These are phyloP conservation scores for Epizoanthus scotinus DNA, from an alignment of 92 coral and sea anemone species.

Conservation along the genomic window DNA sequence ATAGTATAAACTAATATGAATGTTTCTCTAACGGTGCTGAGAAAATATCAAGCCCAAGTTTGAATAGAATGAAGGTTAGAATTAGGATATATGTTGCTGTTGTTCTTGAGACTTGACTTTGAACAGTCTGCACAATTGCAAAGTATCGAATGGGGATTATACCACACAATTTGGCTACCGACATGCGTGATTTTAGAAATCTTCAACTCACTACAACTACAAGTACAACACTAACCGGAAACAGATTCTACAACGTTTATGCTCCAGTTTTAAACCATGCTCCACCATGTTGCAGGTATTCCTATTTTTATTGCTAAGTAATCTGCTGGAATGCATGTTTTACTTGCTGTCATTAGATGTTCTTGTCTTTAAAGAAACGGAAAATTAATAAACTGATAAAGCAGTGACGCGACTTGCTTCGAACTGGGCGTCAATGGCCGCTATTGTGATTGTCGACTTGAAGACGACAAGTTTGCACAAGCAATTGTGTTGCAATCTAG, in stretches of 20 bases:
- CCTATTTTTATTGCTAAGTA: not conserved
- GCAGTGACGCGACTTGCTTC: constrained; percentile 25
- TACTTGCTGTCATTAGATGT: not conserved
- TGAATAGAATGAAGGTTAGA: no score
- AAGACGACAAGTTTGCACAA: not conserved
- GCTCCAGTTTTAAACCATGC: not conserved
- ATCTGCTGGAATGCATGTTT: not conserved
- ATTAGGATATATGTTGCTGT: no score
- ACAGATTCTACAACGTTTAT: not conserved
- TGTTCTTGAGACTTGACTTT: no score
- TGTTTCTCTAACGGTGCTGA: no score
- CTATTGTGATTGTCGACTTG: not conserved
- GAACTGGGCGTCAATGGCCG: constrained; percentile 2
- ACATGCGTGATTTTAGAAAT: not conserved
- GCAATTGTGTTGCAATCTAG: no score
- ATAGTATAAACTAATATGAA: no score
- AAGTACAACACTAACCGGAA: constrained; percentile 27
- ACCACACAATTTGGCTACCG: no score
- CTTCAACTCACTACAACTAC: no score
- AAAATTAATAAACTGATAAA: not conserved
- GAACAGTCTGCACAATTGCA: no score
- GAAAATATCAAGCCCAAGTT: no score
- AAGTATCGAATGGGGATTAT: no score
- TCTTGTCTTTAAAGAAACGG: not conserved
- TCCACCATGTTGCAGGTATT: not conserved